Evolutionary conservation across 2,888 invertebrate genomes (phyloP).

Genomic region (Machimus atricapillus): DNA sequence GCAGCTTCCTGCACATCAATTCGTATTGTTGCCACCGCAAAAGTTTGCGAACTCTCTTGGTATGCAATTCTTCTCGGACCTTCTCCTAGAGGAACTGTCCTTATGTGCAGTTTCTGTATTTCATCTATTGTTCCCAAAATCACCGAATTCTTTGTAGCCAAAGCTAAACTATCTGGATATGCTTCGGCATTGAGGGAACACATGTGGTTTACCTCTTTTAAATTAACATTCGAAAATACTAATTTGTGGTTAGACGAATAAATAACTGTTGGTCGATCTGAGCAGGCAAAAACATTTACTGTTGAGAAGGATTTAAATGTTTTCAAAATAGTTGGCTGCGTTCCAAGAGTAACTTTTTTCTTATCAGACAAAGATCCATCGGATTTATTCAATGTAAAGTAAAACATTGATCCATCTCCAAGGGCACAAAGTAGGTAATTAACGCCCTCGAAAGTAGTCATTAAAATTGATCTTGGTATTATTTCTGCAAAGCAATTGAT

Average conservation of each 20-base stretch:
- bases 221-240: constrained; percentile 97
- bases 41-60: constrained; percentile 92
- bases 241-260: constrained; percentile 99
- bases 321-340: constrained; percentile 92
- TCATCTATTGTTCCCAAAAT: constrained; percentile 98
- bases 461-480: constrained; percentile 93
- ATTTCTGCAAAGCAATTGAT: constrained; percentile 72
- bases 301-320: constrained; percentile 90
- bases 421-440: constrained; percentile 90
- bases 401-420: constrained; percentile 97
- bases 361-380: constrained; percentile 82
- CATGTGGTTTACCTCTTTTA: constrained; percentile 96
- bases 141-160: constrained; percentile 62
- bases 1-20: constrained; percentile 84
- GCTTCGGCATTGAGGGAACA: constrained; percentile 95
- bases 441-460: constrained; percentile 92
- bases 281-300: constrained; percentile 98
- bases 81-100: constrained; percentile 94
- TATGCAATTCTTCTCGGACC: constrained; percentile 94
- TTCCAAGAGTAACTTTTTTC: constrained; percentile 96
- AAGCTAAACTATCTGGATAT: constrained; percentile 81
- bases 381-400: constrained; percentile 83
- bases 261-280: constrained; percentile 97
- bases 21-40: constrained; percentile 91
- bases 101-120: constrained; percentile 96